These are phyloP conservation scores for Lithobius niger DNA, from an alignment of 1,140 invertebrate species.

Conservation along the genomic window DNA sequence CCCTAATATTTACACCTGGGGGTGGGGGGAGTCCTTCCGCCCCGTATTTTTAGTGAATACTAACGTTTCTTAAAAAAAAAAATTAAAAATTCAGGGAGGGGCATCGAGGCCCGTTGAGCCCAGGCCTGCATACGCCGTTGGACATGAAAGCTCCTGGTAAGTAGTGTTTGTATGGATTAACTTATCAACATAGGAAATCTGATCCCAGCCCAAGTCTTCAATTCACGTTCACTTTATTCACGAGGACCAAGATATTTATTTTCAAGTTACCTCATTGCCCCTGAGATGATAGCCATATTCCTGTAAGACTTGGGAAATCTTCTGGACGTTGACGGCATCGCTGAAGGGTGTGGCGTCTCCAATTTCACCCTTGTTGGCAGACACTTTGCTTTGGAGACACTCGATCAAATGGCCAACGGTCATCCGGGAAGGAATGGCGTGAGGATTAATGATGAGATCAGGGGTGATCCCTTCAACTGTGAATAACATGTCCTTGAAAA, in stretches of 20 bases:
- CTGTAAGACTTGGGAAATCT: conserved; percentile 89
- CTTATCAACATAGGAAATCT: no score
- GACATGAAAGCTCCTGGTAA: no score
- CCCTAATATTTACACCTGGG: no score
- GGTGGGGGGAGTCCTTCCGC: no score
- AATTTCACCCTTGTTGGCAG: conserved; percentile 82
- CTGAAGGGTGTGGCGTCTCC: conserved; percentile 99
- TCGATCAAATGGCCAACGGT: conserved; percentile 99
- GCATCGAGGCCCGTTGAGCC: no score
- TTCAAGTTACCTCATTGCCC: conserved; percentile 66
- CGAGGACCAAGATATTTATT: no score
- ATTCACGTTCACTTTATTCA: no score
- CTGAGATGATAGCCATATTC: conserved; percentile 94
- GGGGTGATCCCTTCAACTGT: conserved; percentile 94
- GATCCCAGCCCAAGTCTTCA: no score
- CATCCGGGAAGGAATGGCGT: conserved; percentile 98
- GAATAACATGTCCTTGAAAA: conserved; percentile 81
- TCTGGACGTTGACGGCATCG: conserved; percentile 97
- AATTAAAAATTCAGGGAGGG: no score
- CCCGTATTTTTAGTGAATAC: no score
- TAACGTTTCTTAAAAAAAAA: no score
- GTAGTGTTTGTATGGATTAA: not conserved
- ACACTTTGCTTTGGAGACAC: conserved; percentile 91
- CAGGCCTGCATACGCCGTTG: no score
- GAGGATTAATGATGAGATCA: conserved; percentile 98